Conservation (phyloP, 2,113 vertebrate species). For the Anhinga anhinga region DNA sequence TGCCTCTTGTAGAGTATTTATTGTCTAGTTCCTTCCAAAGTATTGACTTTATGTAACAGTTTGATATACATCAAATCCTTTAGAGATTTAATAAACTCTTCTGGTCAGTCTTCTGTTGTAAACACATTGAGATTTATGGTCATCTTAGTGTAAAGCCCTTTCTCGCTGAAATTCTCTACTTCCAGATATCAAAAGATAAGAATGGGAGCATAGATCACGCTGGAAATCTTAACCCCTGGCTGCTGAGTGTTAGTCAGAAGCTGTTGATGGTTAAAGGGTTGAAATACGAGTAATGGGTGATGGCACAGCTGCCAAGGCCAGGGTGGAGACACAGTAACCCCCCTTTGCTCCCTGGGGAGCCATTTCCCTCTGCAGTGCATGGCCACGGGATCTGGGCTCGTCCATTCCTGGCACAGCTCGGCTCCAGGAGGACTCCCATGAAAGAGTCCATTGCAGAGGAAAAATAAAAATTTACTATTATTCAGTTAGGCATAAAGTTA, state of each 20-base stretch:
- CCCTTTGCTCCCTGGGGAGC: background rate
- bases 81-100: constrained; percentile 82
- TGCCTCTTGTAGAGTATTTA: constrained; percentile 78
- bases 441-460: background rate
- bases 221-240: constrained; percentile 15
- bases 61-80: constrained; percentile 84
- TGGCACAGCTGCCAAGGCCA: background rate
- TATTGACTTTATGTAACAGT: constrained; percentile 84
- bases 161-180: constrained; percentile 71
- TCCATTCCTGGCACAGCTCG: background rate
- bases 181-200: constrained; percentile 68
- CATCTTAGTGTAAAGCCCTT: constrained; percentile 70
- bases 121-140: constrained; percentile 81
- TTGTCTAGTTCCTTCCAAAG: constrained; percentile 79
- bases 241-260: background rate
- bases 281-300: background rate
- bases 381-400: background rate
- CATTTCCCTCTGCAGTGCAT: background rate
- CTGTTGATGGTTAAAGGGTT: background rate
- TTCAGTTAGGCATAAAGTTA: background rate
- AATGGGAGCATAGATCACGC: constrained; percentile 45
- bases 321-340: background rate
- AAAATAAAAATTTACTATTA: background rate
- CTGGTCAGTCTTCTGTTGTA: constrained; percentile 81
- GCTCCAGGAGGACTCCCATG: background rate